Base-by-base conservation (phyloP, 2,888 invertebrate species). In the Drosophila prostipennis region DNA sequence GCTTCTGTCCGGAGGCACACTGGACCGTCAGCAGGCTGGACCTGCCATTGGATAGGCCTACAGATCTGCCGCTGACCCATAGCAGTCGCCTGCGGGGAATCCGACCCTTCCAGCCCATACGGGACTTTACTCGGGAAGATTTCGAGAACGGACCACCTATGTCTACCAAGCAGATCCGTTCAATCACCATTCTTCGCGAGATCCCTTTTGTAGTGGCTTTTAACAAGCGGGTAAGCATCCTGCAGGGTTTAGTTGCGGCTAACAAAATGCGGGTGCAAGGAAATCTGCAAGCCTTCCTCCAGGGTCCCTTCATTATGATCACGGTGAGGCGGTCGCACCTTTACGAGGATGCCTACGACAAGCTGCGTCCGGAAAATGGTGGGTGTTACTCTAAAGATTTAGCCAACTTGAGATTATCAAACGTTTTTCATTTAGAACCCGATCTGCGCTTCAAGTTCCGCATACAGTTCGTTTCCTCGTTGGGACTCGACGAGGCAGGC, bases 311-410 rank as follows among this genome's bases (percentile, higher is more conserved):
- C 43, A 95, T 96, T 77, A 94, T 94, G 79, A 94, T 98, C 37
- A 95, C 95, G 34, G 96, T 98, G 7, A 93, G 98, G 64, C 93
- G 99, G 60, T 96, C 96, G 77, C 98, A 98, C 92, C 93, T 99
- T n/a, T 99, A 99, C 91, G 99, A 99, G 92, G 99, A 99, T 92
- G 98, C 99, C 0, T 99, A 98, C 90, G 98, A 98, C 56, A 98
- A 98, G 91, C 93, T 99, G 5, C 96, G 98, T 1, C 94, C 94
- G 2, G 96, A 96, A 83, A 98, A 98, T 93, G 97, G 97, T 97
- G 7, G 8, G 36, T 11, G n/a, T n/a, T 13, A 1, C 23, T 13
- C 1, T 4, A 0, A 13, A 13, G 1, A 13, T 7, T 2, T 7
- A 6, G 6, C 2, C 16, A 19, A 1, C 11, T 2, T 1, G 2